These are phyloP conservation scores for Saccopteryx bilineata DNA, from an alignment of 2,113 vertebrate genomes.

Conservation along the genomic window DNA sequence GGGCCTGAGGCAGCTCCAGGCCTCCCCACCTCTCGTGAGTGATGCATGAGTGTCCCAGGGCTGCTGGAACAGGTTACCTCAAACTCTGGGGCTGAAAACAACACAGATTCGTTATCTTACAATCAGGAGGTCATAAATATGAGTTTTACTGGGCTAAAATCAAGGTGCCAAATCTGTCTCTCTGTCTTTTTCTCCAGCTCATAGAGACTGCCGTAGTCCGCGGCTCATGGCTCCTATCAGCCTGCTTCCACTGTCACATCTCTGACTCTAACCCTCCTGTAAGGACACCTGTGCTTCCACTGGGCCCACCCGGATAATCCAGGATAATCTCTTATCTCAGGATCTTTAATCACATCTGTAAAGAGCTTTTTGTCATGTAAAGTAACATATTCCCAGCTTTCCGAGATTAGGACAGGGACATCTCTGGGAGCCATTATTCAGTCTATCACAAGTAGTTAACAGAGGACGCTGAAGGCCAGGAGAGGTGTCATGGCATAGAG, in stretches of 20 bases:
- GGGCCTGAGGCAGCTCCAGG: neutral
- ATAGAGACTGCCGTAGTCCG: neutral
- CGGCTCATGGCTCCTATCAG: neutral
- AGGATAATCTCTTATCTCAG: neutral
- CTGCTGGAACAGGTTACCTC: constrained; percentile 16
- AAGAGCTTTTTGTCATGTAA: neutral
- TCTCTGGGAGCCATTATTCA: neutral
- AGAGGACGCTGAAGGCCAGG: neutral
- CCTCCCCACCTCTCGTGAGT: neutral
- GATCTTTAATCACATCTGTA: neutral
- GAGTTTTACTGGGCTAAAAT: constrained; percentile 17
- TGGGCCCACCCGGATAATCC: neutral
- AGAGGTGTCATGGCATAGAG: neutral
- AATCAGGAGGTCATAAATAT: constrained; percentile 23
- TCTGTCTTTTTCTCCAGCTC: neutral
- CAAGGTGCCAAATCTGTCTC: neutral
- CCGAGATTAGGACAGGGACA: neutral
- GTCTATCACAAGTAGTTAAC: neutral
- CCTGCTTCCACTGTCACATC: neutral
- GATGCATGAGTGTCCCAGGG: constrained; percentile 21
- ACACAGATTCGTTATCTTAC: neutral
- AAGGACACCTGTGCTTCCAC: neutral
- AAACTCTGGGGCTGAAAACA: constrained; percentile 20
- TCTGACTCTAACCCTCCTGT: neutral
- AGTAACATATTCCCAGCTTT: neutral